Evolutionary conservation across 2,888 invertebrate genomes (phyloP).

Genomic region (Neria commutata): DNA sequence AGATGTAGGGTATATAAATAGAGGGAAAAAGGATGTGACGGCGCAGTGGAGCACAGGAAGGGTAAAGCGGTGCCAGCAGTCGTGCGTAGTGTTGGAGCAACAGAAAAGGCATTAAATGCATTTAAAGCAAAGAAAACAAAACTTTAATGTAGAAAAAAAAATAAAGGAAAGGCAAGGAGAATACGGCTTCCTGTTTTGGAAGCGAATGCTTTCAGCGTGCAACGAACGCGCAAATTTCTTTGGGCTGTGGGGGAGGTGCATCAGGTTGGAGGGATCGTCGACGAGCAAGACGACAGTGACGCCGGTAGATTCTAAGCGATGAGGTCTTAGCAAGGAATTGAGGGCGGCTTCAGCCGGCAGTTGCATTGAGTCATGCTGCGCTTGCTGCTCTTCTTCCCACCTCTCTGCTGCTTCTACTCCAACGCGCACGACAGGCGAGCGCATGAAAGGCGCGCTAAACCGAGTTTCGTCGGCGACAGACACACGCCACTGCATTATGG

Average conservation of each 20-base stretch:
- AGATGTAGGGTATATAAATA: too few species aligned
- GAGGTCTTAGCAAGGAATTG: too few species aligned
- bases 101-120: not conserved
- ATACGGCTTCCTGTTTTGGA: conserved; percentile 26
- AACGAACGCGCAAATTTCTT: not conserved
- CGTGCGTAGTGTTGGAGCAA: not conserved
- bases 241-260: not conserved
- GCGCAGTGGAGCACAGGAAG: too few species aligned
- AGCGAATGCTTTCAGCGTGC: conserved; percentile 5
- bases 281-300: not conserved
- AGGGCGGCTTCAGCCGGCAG: too few species aligned
- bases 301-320: too few species aligned
- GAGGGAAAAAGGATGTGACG: too few species aligned
- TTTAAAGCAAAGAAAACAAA: conserved; percentile 4
- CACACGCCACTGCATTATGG: too few species aligned
- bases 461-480: too few species aligned
- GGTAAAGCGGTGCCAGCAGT: too few species aligned
- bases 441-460: too few species aligned
- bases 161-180: conserved; percentile 14
- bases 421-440: not conserved
- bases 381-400: not conserved
- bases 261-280: too few species aligned
- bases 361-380: not conserved
- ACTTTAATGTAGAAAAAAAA: conserved; percentile 3
- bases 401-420: not conserved